Evolutionary conservation across 2,888 invertebrate genomes (phyloP), one percentile per base, ranked within the genome.

Genomic region (Hirtodrosophila duncani): DNA sequence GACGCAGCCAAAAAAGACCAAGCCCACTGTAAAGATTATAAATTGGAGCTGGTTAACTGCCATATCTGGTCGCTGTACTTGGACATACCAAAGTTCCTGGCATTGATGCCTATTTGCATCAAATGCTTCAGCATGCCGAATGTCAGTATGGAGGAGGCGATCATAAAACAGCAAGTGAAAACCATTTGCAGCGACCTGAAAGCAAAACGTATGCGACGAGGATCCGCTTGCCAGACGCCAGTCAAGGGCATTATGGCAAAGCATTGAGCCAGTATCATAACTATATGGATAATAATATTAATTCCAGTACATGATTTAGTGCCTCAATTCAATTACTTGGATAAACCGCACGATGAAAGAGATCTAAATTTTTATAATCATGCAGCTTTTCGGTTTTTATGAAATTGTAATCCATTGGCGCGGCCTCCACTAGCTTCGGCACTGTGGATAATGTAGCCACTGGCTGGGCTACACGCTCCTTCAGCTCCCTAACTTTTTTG

Each of bases 231-330:
- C 21, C 79, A 82, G 1, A 89, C 68, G 1, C 89, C 89, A 36
- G 81, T 71, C 0, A 90, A 86, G 0, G 90, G 90, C 83, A 90
- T 85, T 23, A 89, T 49, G 2, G 88, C 88, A 52, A 90, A 89
- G 23, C 85, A 88, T 69, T 90, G 89, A 0, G 88, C 89, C 41
- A 89, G 33, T 29, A 87, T 63, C 33, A 90, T 83, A 11, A 89
- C 88, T 86, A 13, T 5, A 23, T 7, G 20, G 3, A 5, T 1
- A 8, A 8, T 4, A 7, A 33, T 5, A 0, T 2, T 7, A 21
- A 11, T 5, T 5, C 2, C 6, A 4, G 1, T 0, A 1, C 6
- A 26, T 2, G 9, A 7, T 3, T 0, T 1, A n/a, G 1, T 24
- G 2, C n/a, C n/a, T n/a, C 7, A 9, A 3, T 11, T 2, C 2